Base-by-base conservation (phyloP, 1,140 invertebrate genomes). In the Hyles vespertilio region DNA sequence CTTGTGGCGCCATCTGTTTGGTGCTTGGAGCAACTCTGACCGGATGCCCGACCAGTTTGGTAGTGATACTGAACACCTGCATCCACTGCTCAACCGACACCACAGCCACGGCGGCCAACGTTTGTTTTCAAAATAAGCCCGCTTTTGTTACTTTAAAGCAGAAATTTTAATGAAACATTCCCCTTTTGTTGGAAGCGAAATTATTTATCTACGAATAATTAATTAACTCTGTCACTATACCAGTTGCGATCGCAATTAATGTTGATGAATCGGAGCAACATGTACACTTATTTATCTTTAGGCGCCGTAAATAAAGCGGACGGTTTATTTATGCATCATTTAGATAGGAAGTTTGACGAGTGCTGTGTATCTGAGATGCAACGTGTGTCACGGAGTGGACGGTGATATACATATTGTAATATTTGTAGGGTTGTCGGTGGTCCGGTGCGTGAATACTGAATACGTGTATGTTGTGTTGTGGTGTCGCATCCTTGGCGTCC, bases 21-120 rank as follows among this genome's bases (percentile, higher is more conserved):
- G 53, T 63, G 74, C 58, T 56, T 53, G 52, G 63, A 65, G 65
- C 63, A 54, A 58, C 70, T 58, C 59, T 50, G 69, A 75, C 85
- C 83, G 83, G 85, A 88, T 86, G 67, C 83, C 65, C 73, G 74
- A 88, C 83, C 85, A 84, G 85, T 88, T 86, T 79, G 67, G 69
- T 74, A 70, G 70, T 74, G 79, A 83, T 75, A 81, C 69, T 71
- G 72, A 79, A 79, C 85, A 88, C 85, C 83, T 86, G 85, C 85
- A 72, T 73, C 9, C 32, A 36, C 54, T 47, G 68, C 70, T 62
- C 60, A 72, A 65, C 61, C 66, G 72, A 67, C 72, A 61, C 59
- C 60, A 65, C 53, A 59, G 43, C 47, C 55, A 58, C 61, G 56
- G 61, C 58, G 45, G 58, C 33, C 32, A 59, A 62, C 57, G 47